A percentile compares a stretch with the other conserved stretches of the same genome.
Conservation (phyloP, 2,888 invertebrate genomes). For the Spisula subtruncata region DNA sequence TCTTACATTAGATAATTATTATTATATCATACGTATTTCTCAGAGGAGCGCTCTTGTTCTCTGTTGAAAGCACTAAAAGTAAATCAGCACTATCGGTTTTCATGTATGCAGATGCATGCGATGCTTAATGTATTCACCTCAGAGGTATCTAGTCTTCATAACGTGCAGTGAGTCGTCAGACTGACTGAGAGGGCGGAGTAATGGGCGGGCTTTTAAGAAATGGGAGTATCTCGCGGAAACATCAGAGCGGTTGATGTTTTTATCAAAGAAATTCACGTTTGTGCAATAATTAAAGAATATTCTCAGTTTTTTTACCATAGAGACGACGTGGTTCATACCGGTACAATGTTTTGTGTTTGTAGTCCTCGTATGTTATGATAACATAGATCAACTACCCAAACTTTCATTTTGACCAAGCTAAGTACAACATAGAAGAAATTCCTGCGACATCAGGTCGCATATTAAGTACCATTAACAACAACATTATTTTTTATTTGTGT, state of each 20-base stretch:
- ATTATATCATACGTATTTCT: no score
- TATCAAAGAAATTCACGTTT: slow-evolving; percentile 44
- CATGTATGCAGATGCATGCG: slow-evolving; percentile 10
- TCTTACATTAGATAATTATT: no score
- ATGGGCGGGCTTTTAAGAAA: slow-evolving; percentile 30
- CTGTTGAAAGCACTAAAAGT: background rate
- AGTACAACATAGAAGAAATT: background rate
- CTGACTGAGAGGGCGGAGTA: slow-evolving; percentile 37
- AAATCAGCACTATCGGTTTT: slow-evolving; percentile 32
- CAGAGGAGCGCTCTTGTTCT: background rate
- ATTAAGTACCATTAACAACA: background rate
- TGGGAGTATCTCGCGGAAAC: slow-evolving; percentile 29
- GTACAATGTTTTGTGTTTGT: background rate
- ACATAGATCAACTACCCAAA: background rate
- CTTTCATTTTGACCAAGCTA: background rate
- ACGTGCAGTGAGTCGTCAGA: slow-evolving; percentile 38
- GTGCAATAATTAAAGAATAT: slow-evolving; percentile 31
- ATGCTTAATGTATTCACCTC: background rate
- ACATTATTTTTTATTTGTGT: slow-evolving; percentile 14
- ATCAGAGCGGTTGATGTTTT: slow-evolving; percentile 31
- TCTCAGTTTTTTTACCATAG: background rate
- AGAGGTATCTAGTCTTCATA: background rate
- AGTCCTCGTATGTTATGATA: background rate
- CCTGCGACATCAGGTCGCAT: slow-evolving; percentile 3
- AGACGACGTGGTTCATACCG: slow-evolving; percentile 18